These are phyloP conservation scores for Euura saliciscinereae DNA, from an alignment of 1,140 invertebrate species.

Conservation along the genomic window DNA sequence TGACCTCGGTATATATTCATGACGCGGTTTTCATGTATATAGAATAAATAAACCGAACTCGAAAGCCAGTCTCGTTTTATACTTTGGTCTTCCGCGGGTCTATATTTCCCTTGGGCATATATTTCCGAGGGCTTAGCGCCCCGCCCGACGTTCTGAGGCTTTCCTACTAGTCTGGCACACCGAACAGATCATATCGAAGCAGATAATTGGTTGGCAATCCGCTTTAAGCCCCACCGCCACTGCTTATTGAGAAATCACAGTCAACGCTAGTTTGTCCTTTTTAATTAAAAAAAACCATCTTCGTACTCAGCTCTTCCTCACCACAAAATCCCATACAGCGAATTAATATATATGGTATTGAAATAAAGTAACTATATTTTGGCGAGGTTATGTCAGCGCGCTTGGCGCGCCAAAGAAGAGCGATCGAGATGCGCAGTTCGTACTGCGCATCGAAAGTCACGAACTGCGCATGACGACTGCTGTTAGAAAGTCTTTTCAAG, in stretches of 20 bases:
- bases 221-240: constrained; percentile 40
- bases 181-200: constrained; percentile 51
- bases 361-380: too few species aligned
- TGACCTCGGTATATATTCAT: neutral
- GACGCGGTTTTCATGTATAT: neutral
- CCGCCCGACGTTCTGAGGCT: neutral
- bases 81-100: neutral
- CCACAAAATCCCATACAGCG: too few species aligned
- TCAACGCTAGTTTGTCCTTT: neutral
- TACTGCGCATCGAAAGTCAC: too few species aligned
- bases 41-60: neutral
- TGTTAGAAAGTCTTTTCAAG: too few species aligned
- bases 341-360: too few species aligned
- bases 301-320: neutral
- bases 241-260: constrained; percentile 12
- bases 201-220: constrained; percentile 57
- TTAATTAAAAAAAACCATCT: neutral
- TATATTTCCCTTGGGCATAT: constrained; percentile 7
- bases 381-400: too few species aligned
- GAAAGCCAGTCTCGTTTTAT: neutral
- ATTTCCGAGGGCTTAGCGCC: constrained; percentile 6
- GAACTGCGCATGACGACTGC: too few species aligned
- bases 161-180: neutral
- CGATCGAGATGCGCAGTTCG: too few species aligned
- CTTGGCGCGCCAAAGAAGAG: too few species aligned